These are phyloP conservation scores for Philaethria dido DNA, from an alignment of 2,888 invertebrate genomes.

Conservation along the genomic window DNA sequence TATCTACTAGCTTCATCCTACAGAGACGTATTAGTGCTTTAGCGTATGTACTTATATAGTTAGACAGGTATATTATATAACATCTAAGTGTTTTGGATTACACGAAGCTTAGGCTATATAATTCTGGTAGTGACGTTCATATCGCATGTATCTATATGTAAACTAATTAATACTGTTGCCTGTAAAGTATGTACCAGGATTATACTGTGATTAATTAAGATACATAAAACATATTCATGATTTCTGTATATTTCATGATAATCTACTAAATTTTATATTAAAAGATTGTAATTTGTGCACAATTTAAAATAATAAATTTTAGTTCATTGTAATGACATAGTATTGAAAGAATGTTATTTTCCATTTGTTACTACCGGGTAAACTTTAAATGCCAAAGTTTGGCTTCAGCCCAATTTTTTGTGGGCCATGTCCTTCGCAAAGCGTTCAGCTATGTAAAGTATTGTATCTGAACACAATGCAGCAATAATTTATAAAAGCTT, in stretches of 20 bases:
- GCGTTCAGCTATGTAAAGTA: slow-evolving; percentile 49
- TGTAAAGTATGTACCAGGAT: slow-evolving; percentile 14
- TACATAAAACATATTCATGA: not conserved
- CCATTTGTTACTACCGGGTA: slow-evolving; percentile 58
- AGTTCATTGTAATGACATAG: not conserved
- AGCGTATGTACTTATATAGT: slow-evolving; percentile 32
- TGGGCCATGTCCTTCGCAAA: slow-evolving; percentile 55
- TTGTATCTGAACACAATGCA: slow-evolving; percentile 47
- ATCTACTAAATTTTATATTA: not conserved
- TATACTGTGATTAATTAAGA: not conserved
- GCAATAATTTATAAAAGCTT: slow-evolving; percentile 38
- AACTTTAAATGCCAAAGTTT: slow-evolving; percentile 52
- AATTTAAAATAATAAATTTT: not conserved
- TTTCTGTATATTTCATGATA: not conserved
- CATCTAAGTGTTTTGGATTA: slow-evolving; percentile 37
- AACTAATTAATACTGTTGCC: slow-evolving; percentile 11
- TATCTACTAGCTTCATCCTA: slow-evolving; percentile 61
- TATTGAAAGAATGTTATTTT: slow-evolving; percentile 48
- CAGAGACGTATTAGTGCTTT: slow-evolving; percentile 53
- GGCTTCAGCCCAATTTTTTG: slow-evolving; percentile 64
- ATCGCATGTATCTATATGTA: slow-evolving; percentile 5
- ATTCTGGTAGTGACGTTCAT: slow-evolving; percentile 16
- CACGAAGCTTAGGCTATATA: slow-evolving; percentile 31
- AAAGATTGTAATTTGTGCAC: not conserved
- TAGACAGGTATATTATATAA: slow-evolving; percentile 35